Conservation (phyloP, 2,113 vertebrate genomes). For the Megatriorchis doriae region DNA sequence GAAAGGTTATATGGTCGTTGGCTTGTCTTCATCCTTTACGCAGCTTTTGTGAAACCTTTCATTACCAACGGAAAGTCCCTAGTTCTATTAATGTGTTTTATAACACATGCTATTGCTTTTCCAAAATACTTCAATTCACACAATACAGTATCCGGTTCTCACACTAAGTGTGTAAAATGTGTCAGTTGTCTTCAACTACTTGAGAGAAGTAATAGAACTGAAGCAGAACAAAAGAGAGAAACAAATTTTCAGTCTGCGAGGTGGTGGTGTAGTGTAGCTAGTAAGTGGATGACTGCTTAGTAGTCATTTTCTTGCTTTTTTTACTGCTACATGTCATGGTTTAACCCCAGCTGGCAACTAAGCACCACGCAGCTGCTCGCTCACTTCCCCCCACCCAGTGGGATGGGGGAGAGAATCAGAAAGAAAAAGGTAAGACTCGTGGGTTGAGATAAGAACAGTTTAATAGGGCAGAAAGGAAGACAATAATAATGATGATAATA, state of each 20-base stretch:
- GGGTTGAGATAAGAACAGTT: too few species aligned
- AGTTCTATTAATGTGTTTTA: neutral
- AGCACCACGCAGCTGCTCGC: too few species aligned
- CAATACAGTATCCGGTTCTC: neutral
- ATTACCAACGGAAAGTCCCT: neutral
- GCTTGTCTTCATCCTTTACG: neutral
- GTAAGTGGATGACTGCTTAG: neutral
- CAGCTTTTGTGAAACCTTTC: neutral
- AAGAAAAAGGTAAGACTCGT: too few species aligned
- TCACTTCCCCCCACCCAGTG: too few species aligned
- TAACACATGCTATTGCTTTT: neutral
- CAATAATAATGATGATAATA: too few species aligned
- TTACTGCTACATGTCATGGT: neutral
- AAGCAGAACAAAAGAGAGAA: neutral
- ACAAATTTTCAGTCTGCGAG: neutral
- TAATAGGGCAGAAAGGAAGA: too few species aligned
- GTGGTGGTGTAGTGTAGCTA: neutral
- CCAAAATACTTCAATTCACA: neutral
- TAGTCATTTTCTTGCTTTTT: neutral
- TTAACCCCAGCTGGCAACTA: too few species aligned
- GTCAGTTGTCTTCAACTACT: neutral
- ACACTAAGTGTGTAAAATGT: neutral
- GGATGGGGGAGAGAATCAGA: too few species aligned
- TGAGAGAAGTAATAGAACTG: neutral
- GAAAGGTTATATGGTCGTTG: neutral